These are phyloP conservation scores for Orthonyx spaldingii DNA, from an alignment of 2,113 vertebrate species.

Conservation along the genomic window DNA sequence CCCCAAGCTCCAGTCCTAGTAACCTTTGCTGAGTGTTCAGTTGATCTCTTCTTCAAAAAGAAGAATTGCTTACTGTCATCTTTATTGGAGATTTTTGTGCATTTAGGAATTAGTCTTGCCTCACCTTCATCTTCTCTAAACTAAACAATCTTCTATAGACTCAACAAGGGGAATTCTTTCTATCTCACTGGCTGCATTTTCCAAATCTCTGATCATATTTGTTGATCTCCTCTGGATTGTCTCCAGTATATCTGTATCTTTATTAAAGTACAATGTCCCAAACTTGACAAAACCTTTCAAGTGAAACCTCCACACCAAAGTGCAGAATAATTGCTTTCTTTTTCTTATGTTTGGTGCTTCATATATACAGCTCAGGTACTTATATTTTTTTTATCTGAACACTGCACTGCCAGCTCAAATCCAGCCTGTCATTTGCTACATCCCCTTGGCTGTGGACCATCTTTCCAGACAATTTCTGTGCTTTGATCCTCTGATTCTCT, in stretches of 20 bases:
- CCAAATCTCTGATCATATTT: background rate
- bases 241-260: background rate
- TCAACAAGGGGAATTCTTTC: slow-evolving; percentile 23
- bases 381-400: background rate
- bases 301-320: background rate
- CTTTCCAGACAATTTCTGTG: background rate
- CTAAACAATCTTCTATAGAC: background rate
- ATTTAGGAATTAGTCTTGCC: background rate
- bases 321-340: background rate
- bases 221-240: background rate
- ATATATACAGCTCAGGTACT: background rate
- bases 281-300: background rate
- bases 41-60: background rate
- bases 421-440: background rate
- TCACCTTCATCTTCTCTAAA: background rate
- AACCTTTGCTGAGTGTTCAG: background rate
- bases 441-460: background rate
- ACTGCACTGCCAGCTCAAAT: background rate
- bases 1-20: background rate
- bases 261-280: background rate
- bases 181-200: background rate
- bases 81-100: background rate
- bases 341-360: background rate
- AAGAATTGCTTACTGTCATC: background rate
- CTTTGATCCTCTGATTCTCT: background rate